Conservation (phyloP, 2,888 invertebrate genomes). For the Graphium colonna region DNA sequence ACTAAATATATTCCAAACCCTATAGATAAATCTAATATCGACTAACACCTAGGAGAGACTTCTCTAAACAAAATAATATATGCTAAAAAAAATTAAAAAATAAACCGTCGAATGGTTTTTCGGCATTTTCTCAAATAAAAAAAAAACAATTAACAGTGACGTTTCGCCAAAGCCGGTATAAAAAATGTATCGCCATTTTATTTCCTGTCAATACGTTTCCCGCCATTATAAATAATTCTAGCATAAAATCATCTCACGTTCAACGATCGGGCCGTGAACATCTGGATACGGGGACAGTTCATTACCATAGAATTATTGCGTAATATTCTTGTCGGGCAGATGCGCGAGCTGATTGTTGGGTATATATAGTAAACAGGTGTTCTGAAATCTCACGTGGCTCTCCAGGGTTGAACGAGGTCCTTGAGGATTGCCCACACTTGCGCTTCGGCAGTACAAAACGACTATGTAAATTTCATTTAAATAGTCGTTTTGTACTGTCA, state of each 20-base stretch:
- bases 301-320: constrained; percentile 67
- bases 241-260: constrained; percentile 60
- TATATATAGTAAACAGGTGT: constrained; percentile 75
- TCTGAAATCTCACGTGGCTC: constrained; percentile 50
- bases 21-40: too few relatives aligned
- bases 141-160: too few relatives aligned
- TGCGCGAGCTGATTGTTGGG: constrained; percentile 68
- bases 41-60: too few relatives aligned
- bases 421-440: too few relatives aligned
- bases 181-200: constrained; percentile 19
- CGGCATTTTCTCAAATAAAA: too few relatives aligned
- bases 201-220: constrained; percentile 19
- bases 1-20: too few relatives aligned
- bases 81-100: too few relatives aligned
- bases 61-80: too few relatives aligned
- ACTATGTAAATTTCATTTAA: too few relatives aligned
- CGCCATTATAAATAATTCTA: constrained; percentile 20
- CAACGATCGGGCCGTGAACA: constrained; percentile 54
- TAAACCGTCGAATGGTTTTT: too few relatives aligned
- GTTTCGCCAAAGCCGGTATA: background rate
- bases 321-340: constrained; percentile 70
- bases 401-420: constrained; percentile 45
- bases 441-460: too few relatives aligned
- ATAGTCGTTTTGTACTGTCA: too few relatives aligned
- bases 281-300: constrained; percentile 60